Evolutionary conservation across 1,140 invertebrate genomes (phyloP).

Genomic region (Oncopodura yosiiana): DNA sequence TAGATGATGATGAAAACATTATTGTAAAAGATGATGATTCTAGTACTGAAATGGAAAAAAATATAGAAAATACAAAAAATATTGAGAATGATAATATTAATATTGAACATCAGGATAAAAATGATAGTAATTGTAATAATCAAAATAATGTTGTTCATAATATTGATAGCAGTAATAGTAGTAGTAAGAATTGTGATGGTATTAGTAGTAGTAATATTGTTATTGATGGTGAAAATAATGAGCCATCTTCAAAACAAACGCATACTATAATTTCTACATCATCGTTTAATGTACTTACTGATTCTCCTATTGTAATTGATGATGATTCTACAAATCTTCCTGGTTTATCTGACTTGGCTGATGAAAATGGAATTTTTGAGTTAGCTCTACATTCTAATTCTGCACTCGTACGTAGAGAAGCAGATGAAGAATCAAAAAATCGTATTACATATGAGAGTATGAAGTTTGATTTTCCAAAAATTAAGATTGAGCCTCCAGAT

Average conservation of each 20-base stretch:
- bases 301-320: constrained; percentile 29
- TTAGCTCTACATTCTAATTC: constrained; percentile 20
- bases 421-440: constrained; percentile 7
- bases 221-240: background rate
- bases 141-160: constrained; percentile 1
- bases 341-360: constrained; percentile 18
- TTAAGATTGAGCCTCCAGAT: constrained; percentile 32
- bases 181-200: constrained; percentile 7
- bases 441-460: constrained; percentile 25
- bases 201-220: background rate
- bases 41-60: constrained; percentile 34
- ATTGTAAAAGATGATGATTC: constrained; percentile 4
- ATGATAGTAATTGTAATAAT: constrained; percentile 10
- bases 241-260: background rate
- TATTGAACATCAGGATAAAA: constrained; percentile 1
- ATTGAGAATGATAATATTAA: constrained; percentile 6
- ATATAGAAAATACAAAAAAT: constrained; percentile 1
- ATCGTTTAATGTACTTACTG: background rate
- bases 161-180: background rate
- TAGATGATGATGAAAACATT: constrained; percentile 26
- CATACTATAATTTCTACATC: background rate
- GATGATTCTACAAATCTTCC: constrained; percentile 27
- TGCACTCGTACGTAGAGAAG: background rate
- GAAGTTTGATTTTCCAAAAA: constrained; percentile 35
- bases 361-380: constrained; percentile 23